phyloP scores from a whole-genome alignment of 2,113 vertebrate species.

The Ahaetulla prasina region DNA sequence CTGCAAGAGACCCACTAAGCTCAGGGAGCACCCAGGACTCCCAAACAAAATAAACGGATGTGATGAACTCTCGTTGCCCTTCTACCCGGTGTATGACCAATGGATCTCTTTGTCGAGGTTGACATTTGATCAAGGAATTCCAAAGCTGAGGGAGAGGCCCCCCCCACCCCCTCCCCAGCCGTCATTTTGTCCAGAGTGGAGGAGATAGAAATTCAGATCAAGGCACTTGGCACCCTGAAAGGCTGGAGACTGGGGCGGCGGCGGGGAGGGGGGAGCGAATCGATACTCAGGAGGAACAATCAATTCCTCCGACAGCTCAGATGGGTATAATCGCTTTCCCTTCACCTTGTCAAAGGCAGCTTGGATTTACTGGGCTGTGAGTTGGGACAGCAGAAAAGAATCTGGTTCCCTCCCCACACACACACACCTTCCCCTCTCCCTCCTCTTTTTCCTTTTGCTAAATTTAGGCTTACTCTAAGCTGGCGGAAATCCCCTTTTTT shows the following conservation, averaged over 20 bases:
- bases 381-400: background rate
- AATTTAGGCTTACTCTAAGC: background rate
- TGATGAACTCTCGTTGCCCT: background rate
- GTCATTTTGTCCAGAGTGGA: background rate
- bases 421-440: no score
- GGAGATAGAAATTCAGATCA: slow-evolving; percentile 12
- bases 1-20: no score
- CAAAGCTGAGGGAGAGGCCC: background rate
- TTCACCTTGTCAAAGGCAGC: slow-evolving; percentile 23
- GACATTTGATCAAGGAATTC: background rate
- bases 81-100: background rate
- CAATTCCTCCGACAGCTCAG: slow-evolving; percentile 15
- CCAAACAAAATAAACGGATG: background rate
- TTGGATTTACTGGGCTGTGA: background rate
- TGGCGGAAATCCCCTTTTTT: background rate
- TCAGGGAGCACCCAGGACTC: background rate
- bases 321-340: slow-evolving; percentile 16
- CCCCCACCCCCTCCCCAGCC: no score
- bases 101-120: background rate
- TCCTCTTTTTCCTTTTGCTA: background rate
- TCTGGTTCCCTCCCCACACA: no score
- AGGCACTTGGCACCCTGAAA: slow-evolving; percentile 12
- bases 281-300: slow-evolving; percentile 2
- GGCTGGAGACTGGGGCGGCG: background rate
- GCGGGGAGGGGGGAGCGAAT: no score